Evolutionary conservation across 2,888 invertebrate genomes (phyloP), one percentile per base, ranked within the genome.

Genomic region (Punctoribates punctum): DNA sequence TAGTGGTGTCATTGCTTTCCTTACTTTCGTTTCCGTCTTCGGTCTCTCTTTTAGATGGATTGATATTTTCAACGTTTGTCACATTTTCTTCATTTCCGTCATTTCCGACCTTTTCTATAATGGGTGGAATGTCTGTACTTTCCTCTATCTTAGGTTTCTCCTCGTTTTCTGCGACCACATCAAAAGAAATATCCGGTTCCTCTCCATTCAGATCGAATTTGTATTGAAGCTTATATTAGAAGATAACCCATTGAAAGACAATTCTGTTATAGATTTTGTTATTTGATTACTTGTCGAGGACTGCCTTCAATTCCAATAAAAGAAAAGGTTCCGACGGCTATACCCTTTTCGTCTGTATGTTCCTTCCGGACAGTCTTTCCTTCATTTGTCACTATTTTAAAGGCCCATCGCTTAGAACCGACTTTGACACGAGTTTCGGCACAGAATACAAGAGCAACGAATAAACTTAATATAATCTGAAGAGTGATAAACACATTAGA

Each of bases 391-490:
- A 72, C 75, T 29, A 75, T 75, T 15, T 72, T 38, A 42, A 72
- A 75, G 29, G 51, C 75, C 75, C 75, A 75, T 57, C 72, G 27
- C 17, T 72, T 54, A 4, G 75, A 72, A 0, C 75, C 75, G 1
- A 75, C 72, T 60, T 75, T 75, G 51, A 75, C 70, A 13, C 75
- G 70, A 27, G 75, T 75, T 60, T 75, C 72, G 25, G 75, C 72
- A 23, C 51, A 29, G n/a, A 72, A 75, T 34, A 72, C 72, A 13
- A 72, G 23, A 38, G 42, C 72, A 46, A 75, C 54, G 29, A 75
- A 42, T 17, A 29, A 73, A 25, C 46, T 20, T 0, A 75, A 75
- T 23, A 70, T 75, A 20, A 75, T 70, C 70, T 75, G 34, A 42
- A 70, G 29, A 20, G 6, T 54, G 17, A 20, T 11, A 23, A 27